Percentiles rank a stretch among this genome's conserved stretches.
Evolutionary conservation across 2,888 invertebrate species (phyloP).

Genomic region (Julus scandinavius): DNA sequence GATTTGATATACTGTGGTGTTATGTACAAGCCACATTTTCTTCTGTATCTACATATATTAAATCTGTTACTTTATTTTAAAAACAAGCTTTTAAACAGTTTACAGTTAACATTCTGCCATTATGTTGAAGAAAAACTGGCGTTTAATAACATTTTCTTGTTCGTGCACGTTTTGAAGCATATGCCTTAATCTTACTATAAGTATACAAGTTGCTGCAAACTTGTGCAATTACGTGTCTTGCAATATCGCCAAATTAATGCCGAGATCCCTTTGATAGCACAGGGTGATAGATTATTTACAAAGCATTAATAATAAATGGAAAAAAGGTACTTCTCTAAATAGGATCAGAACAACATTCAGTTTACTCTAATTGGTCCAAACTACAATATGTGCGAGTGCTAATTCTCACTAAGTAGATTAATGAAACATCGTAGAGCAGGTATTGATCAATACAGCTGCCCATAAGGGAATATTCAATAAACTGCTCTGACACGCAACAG

Average conservation of each 20-base stretch:
- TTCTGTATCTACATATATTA: no score
- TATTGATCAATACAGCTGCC: neutral
- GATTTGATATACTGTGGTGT: no score
- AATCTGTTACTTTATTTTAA: no score
- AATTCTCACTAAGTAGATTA: neutral
- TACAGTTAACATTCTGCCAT: no score
- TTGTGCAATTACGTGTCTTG: neutral
- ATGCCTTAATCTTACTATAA: no score
- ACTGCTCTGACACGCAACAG: neutral
- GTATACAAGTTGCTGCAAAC: no score
- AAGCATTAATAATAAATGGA: slow-evolving; percentile 1
- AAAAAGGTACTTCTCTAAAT: slow-evolving; percentile 23
- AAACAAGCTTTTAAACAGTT: no score
- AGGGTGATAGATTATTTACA: slow-evolving; percentile 27
- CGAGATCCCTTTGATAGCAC: neutral
- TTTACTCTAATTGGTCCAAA: neutral
- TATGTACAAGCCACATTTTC: no score
- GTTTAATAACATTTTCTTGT: no score
- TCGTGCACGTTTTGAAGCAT: no score
- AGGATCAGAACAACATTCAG: neutral
- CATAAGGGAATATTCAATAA: neutral
- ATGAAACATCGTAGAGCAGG: neutral
- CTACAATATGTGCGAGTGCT: neutral
- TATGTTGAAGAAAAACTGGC: no score
- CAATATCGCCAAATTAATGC: neutral